phyloP scores from a whole-genome alignment of 35 echinoderm and acorn worm genomes.

The Apostichopus parvimensis region DNA sequence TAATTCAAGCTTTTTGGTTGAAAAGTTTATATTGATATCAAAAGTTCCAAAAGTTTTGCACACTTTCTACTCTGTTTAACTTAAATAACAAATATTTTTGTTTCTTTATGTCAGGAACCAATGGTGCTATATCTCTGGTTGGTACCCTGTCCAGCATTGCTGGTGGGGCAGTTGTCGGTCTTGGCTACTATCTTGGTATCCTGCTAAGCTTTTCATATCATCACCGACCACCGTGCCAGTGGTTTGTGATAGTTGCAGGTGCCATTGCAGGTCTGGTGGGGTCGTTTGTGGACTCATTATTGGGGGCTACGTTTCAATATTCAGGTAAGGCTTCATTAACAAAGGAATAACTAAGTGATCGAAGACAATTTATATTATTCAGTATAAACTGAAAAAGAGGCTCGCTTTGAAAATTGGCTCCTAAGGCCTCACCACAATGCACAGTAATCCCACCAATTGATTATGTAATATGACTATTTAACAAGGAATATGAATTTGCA shows the following conservation, averaged over 20 bases:
- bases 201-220: constrained; percentile 48
- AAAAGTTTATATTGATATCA: too few species aligned
- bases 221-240: constrained; percentile 59
- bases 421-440: too few species aligned
- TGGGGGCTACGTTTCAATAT: constrained; percentile 89
- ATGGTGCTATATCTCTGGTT: constrained; percentile 78
- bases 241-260: constrained; percentile 81
- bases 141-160: constrained; percentile 73
- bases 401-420: too few species aligned
- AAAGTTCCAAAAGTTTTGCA: neutral
- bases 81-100: neutral
- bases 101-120: constrained; percentile 71
- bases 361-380: neutral
- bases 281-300: constrained; percentile 82
- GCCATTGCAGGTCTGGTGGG: constrained; percentile 82
- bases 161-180: constrained; percentile 79
- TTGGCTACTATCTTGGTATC: constrained; percentile 71
- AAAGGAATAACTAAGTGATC: too few species aligned
- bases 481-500: too few species aligned
- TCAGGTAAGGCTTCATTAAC: constrained; percentile 67
- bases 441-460: too few species aligned
- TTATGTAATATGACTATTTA: too few species aligned
- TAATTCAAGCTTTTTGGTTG: neutral
- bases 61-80: neutral
- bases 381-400: too few species aligned